Evolutionary conservation across 2,888 invertebrate species (phyloP).

Genomic region (Cyaniris semiargus): DNA sequence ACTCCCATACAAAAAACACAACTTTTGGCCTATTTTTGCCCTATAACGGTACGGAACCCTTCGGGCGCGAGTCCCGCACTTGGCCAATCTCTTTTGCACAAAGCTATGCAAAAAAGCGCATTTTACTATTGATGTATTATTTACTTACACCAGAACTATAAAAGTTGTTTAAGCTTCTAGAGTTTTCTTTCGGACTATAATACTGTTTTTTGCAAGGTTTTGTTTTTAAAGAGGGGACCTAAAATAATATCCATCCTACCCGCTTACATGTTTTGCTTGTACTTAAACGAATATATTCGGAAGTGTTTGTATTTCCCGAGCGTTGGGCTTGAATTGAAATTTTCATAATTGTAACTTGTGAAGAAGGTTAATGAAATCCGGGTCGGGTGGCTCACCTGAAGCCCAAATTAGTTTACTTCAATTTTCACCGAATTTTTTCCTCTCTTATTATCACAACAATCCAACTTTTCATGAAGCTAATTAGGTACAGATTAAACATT

Average conservation of each 20-base stretch:
- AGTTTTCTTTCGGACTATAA: too few species aligned
- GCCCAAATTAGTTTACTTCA: background rate
- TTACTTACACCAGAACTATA: too few species aligned
- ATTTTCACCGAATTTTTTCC: background rate
- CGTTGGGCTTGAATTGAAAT: background rate
- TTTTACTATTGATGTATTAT: too few species aligned
- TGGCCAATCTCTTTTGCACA: too few species aligned
- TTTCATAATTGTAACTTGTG: constrained; percentile 2
- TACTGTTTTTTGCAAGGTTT: too few species aligned
- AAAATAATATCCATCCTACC: background rate
- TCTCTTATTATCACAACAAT: background rate
- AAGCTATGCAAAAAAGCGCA: too few species aligned
- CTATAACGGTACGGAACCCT: too few species aligned
- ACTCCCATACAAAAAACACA: too few species aligned
- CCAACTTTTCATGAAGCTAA: background rate
- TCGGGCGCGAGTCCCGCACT: too few species aligned
- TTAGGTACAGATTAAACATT: background rate
- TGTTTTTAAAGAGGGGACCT: too few species aligned
- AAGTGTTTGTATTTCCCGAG: background rate
- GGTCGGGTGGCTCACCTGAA: background rate
- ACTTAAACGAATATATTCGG: background rate
- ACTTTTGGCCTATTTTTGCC: too few species aligned
- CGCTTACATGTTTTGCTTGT: background rate
- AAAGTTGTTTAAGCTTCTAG: too few species aligned
- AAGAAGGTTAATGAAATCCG: background rate